phyloP scores from a whole-genome alignment of 2,797 vertebrate genomes.

The Trichosurus vulpecula region DNA sequence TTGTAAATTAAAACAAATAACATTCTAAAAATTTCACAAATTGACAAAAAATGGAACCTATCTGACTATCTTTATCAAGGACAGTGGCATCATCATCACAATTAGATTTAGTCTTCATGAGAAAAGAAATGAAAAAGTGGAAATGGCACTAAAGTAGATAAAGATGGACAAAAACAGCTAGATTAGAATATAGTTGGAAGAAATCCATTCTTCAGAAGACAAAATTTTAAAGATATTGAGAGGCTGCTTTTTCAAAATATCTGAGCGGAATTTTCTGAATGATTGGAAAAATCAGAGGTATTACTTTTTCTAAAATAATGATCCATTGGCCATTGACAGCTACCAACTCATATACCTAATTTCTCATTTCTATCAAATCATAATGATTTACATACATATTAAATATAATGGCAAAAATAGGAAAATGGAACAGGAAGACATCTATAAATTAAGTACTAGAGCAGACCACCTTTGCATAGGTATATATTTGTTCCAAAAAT shows the following conservation, averaged over 20 bases:
- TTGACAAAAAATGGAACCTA: no score
- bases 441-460: background rate
- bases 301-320: background rate
- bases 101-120: background rate
- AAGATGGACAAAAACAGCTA: background rate
- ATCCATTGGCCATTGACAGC: background rate
- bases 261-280: background rate
- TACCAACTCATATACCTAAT: background rate
- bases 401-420: no score
- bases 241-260: background rate
- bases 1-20: no score
- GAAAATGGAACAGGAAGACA: background rate
- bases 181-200: background rate
- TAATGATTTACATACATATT: background rate
- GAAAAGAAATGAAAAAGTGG: background rate
- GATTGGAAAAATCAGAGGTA: background rate
- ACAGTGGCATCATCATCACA: background rate
- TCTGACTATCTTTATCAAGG: background rate
- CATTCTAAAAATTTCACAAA: no score
- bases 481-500: background rate
- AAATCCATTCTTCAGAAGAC: background rate
- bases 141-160: background rate
- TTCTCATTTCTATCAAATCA: background rate
- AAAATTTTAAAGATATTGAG: background rate
- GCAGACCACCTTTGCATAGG: background rate